Conservation (phyloP, 2,888 invertebrate genomes). For the Buathra laborator region DNA sequence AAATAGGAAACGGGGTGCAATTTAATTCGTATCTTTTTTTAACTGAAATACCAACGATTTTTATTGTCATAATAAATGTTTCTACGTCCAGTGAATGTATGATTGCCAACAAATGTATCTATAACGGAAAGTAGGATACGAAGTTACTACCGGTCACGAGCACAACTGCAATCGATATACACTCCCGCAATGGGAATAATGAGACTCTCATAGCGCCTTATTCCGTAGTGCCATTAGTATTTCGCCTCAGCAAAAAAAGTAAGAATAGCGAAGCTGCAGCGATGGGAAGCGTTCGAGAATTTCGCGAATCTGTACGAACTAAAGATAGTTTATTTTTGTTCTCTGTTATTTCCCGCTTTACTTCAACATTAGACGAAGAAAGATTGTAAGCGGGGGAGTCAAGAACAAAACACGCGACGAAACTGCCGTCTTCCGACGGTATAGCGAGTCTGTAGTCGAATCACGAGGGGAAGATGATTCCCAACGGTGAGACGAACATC, state of each 20-base stretch:
- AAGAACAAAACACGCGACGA: no score
- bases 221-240: constrained; percentile 9
- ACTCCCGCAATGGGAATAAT: not conserved
- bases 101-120: no score
- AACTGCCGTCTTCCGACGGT: not conserved
- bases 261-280: not conserved
- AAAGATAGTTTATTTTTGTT: not conserved
- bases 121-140: no score
- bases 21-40: no score
- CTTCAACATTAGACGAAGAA: not conserved
- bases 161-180: no score
- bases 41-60: no score
- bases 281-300: constrained; percentile 15
- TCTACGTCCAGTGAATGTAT: no score
- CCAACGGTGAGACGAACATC: constrained; percentile 32
- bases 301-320: not conserved
- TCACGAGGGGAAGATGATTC: constrained; percentile 10
- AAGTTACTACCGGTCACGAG: no score
- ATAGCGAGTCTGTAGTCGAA: not conserved
- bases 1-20: no score
- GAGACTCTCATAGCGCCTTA: constrained; percentile 5
- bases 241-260: constrained; percentile 19
- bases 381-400: not conserved
- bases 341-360: not conserved
- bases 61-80: no score